Conservation (phyloP, 2,888 invertebrate genomes). For the Eupithecia vulgata region DNA sequence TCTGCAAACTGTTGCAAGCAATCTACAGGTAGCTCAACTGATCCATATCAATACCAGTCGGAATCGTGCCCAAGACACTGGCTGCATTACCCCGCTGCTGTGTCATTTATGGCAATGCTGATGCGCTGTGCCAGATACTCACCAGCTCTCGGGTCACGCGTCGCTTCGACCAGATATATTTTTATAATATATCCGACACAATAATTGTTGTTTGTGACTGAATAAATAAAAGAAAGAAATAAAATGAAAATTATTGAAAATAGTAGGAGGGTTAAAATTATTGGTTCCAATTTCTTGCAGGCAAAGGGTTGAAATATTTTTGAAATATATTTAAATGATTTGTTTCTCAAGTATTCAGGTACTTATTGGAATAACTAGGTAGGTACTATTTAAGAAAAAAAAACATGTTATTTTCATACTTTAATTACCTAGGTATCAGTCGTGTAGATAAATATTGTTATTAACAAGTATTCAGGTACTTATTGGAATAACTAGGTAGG, state of each 20-base stretch:
- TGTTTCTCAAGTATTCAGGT: background rate
- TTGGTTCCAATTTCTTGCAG: background rate
- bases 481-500: background rate
- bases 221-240: too few species aligned
- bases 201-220: too few species aligned
- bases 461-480: background rate
- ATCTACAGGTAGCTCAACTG: too few species aligned
- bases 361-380: background rate
- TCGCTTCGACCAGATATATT: too few species aligned
- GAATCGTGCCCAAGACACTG: too few species aligned
- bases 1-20: too few species aligned
- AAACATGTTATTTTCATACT: background rate
- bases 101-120: too few species aligned
- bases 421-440: background rate
- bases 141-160: too few species aligned
- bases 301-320: conserved; percentile 1
- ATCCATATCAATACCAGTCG: too few species aligned
- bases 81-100: too few species aligned
- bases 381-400: background rate
- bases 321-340: background rate
- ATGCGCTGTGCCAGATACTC: too few species aligned
- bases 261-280: background rate
- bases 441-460: background rate
- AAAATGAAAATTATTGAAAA: background rate
- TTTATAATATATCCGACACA: too few species aligned